Evolutionary conservation across 2,797 vertebrate species (phyloP), one percentile per base, ranked within the genome.

Genomic region (Syngnathus rostellatus): DNA sequence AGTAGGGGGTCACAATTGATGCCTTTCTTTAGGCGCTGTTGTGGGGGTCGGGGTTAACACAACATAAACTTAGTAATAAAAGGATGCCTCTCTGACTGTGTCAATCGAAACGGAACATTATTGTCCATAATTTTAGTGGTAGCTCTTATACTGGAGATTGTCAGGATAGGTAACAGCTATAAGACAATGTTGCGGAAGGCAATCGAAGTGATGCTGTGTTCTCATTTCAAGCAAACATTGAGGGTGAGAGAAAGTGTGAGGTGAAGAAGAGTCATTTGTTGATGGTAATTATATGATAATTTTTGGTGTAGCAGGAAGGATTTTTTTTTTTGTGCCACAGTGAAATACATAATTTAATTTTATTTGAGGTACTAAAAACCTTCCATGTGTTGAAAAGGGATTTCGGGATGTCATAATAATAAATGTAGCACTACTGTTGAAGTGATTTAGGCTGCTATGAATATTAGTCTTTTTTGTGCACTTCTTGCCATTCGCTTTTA

Each of bases 281-380:
- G 80, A 76, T 77, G 72, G 76, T 78, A 69, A 80, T 62, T 66
- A 51, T 70, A 58, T 66, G 63, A 65, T 63, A 70, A 21, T 25
- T 23, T 17, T 62, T 10, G 40, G 19, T 61, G 39, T 21, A 21
- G 40, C n/a, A 10, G 38, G 16, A 14, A 41, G 41, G 60, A 58
- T n/a, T 41, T 23, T 23, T 41, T 23, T 23, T 39, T 41, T 17
- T 0, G 41, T 65, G 46, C 21, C n/a, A 25, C 21, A 57, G 41
- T 11, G 40, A 6, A 38, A 31, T 31, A 31, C 9, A 75, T 5
- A 11, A 40, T 40, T 23, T 4, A 6, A 40, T 43, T 25, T 43
- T 11, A 43, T 45, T 45, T 62, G 39, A n/a, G 37, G 57, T 38
- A 59, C 37, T n/a, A 45, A 62, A 17, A 25, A 62, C 21, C 41